Percentiles rank a stretch among this genome's conserved stretches.
Conservation (phyloP, 1,140 invertebrate genomes). For the Aporrectodea caliginosa region DNA sequence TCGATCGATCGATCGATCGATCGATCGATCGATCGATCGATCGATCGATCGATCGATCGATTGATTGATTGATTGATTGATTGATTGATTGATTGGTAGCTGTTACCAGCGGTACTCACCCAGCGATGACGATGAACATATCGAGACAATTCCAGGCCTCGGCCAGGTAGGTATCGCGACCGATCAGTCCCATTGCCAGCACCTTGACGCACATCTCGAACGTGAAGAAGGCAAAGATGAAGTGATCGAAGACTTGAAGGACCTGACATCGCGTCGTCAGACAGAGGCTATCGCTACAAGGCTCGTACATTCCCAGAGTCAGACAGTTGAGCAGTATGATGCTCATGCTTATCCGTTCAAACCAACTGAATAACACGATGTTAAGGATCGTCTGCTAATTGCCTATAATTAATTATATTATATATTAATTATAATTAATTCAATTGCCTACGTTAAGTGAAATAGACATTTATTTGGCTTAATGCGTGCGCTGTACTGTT, state of each 20-base stretch:
- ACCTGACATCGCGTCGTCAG: slow-evolving; percentile 85
- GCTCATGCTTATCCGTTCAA: slow-evolving; percentile 96
- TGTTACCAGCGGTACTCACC: too few species aligned
- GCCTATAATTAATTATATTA: too few species aligned
- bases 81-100: too few species aligned
- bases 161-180: slow-evolving; percentile 85
- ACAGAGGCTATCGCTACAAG: slow-evolving; percentile 81
- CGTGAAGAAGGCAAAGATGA: slow-evolving; percentile 97
- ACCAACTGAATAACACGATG: slow-evolving; percentile 72
- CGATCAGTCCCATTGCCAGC: slow-evolving; percentile 88
- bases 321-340: slow-evolving; percentile 98
- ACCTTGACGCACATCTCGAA: slow-evolving; percentile 84
- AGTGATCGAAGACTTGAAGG: slow-evolving; percentile 93
- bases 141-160: slow-evolving; percentile 95
- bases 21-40: too few species aligned
- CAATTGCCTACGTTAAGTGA: too few species aligned
- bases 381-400: too few species aligned
- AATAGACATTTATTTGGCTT: too few species aligned
- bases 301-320: slow-evolving; percentile 98
- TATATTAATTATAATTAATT: too few species aligned
- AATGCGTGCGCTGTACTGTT: too few species aligned
- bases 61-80: too few species aligned
- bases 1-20: too few species aligned
- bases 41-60: too few species aligned
- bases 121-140: slow-evolving; percentile 91